Evolutionary conservation across 2,888 invertebrate genomes (phyloP).

Genomic region (Boloria euphrosyne): DNA sequence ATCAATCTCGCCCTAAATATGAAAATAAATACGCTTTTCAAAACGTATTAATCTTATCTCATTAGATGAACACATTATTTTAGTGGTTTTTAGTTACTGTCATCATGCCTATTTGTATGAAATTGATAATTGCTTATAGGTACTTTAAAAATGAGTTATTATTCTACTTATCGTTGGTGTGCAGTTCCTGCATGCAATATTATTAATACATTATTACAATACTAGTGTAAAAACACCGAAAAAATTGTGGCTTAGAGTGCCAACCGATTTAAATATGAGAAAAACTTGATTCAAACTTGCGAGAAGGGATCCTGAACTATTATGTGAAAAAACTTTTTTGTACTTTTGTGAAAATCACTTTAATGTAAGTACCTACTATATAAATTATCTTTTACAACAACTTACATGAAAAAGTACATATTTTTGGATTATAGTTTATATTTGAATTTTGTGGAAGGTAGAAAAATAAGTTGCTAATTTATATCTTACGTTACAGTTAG

Average conservation of each 20-base stretch:
- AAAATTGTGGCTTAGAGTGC: constrained; percentile 27
- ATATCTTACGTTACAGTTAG: constrained; percentile 26
- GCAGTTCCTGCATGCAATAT: constrained; percentile 29
- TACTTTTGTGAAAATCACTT: constrained; percentile 35
- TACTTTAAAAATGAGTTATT: not conserved
- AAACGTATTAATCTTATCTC: too few species aligned
- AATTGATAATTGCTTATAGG: not conserved
- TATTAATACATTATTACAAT: too few species aligned
- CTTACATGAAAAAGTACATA: too few species aligned
- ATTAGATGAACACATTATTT: too few species aligned
- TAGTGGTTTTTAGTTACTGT: too few species aligned
- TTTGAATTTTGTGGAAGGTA: not conserved
- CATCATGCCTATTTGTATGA: too few species aligned
- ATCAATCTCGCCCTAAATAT: too few species aligned
- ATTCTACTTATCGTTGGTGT: constrained; percentile 24
- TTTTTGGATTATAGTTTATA: too few species aligned
- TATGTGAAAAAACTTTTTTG: constrained; percentile 7
- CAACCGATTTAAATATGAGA: constrained; percentile 27
- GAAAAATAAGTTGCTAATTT: not conserved
- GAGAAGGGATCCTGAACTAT: constrained; percentile 24
- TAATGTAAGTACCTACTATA: constrained; percentile 21
- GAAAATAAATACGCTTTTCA: too few species aligned
- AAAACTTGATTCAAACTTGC: constrained; percentile 29
- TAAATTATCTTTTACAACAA: too few species aligned
- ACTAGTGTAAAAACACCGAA: constrained; percentile 1